phyloP scores from a whole-genome alignment of 2,797 vertebrate genomes.

The Avahi laniger region DNA sequence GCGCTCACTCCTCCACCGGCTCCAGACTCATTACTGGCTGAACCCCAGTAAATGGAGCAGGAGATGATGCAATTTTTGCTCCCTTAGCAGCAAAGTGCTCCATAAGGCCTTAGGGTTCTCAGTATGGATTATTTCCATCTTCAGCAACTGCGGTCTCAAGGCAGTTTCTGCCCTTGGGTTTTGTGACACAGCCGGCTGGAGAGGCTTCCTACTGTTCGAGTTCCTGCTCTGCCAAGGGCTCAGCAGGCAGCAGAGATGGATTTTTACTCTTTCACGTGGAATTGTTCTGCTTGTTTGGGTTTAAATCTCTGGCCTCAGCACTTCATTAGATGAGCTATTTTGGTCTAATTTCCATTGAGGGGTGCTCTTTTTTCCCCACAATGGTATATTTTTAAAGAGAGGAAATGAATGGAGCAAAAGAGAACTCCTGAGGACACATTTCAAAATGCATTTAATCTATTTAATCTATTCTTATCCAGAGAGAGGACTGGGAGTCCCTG shows the following conservation, averaged over 20 bases:
- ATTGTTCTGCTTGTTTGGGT: slow-evolving; percentile 73
- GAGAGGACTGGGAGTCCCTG: slow-evolving; percentile 37
- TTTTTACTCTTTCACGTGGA: slow-evolving; percentile 60
- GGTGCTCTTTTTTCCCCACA: slow-evolving; percentile 33
- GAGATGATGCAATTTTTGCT: slow-evolving; percentile 68
- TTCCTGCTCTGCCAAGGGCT: slow-evolving; percentile 44
- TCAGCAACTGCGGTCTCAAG: not conserved
- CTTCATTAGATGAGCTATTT: slow-evolving; percentile 76
- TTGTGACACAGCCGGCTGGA: slow-evolving; percentile 14
- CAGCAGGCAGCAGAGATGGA: slow-evolving; percentile 46
- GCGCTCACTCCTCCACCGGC: slow-evolving; percentile 4
- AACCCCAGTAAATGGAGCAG: slow-evolving; percentile 71
- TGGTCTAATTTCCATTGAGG: slow-evolving; percentile 72
- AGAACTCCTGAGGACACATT: slow-evolving; percentile 66
- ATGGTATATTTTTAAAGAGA: slow-evolving; percentile 66
- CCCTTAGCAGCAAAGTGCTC: slow-evolving; percentile 47
- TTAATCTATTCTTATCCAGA: slow-evolving; percentile 71
- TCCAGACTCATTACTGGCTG: slow-evolving; percentile 54
- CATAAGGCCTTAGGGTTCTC: slow-evolving; percentile 51
- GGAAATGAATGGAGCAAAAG: slow-evolving; percentile 68
- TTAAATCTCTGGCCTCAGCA: slow-evolving; percentile 66
- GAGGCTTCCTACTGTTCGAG: slow-evolving; percentile 54
- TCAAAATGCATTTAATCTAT: slow-evolving; percentile 66
- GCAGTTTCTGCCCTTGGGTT: slow-evolving; percentile 57
- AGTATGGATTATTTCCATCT: slow-evolving; percentile 61